phyloP scores from a whole-genome alignment of 2,888 invertebrate species.

The Serripes groenlandicus region DNA sequence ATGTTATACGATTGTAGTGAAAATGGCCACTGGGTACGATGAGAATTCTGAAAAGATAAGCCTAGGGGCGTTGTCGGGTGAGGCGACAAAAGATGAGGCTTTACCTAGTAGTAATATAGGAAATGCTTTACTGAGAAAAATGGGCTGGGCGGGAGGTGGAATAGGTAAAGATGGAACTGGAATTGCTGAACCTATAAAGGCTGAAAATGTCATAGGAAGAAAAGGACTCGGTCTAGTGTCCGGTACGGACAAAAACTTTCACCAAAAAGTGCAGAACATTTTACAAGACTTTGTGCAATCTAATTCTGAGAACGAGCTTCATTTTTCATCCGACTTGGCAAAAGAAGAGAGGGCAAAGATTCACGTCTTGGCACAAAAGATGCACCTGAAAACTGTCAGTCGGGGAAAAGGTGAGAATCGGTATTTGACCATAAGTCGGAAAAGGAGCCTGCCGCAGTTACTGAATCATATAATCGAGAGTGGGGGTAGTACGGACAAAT shows the following conservation, averaged over 20 bases:
- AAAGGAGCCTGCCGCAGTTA: conserved; percentile 87
- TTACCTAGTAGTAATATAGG: conserved; percentile 88
- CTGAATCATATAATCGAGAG: conserved; percentile 86
- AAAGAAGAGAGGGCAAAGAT: conserved; percentile 87
- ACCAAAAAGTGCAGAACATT: conserved; percentile 78
- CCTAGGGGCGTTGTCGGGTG: conserved; percentile 77
- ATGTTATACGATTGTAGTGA: conserved; percentile 83
- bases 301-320: conserved; percentile 85
- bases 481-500: conserved; percentile 88
- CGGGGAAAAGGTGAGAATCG: conserved; percentile 87
- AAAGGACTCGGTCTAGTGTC: conserved; percentile 83
- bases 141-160: conserved; percentile 92
- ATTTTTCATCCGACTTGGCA: conserved; percentile 86
- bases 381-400: conserved; percentile 88
- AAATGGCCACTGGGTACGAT: conserved; percentile 77
- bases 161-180: conserved; percentile 90
- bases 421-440: conserved; percentile 88
- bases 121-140: conserved; percentile 89
- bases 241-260: conserved; percentile 75
- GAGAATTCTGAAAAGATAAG: conserved; percentile 67
- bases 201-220: conserved; percentile 77
- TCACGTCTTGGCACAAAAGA: conserved; percentile 84
- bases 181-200: conserved; percentile 89
- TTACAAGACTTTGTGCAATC: conserved; percentile 83
- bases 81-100: conserved; percentile 67